Evolutionary conservation across 2,888 invertebrate genomes (phyloP), one percentile per base, ranked within the genome.

Genomic region (Gari tellinella): DNA sequence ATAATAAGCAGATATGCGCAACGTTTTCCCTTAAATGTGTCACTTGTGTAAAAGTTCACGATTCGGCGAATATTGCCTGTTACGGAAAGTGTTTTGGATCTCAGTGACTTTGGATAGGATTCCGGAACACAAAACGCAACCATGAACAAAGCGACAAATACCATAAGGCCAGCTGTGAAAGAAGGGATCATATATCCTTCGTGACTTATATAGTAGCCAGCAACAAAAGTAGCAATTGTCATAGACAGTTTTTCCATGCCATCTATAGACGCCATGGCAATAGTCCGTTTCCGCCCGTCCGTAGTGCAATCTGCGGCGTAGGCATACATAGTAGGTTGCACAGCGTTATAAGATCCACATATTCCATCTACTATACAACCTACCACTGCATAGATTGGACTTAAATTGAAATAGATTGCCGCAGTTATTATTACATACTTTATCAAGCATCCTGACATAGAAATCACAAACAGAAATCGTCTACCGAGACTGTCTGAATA

Each of bases 401-500:
- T 57, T 21, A 78, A 62, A 7, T 79, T 41, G 74, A 78, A 82
- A 67, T 77, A 51, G 19, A 82, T 75, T 19, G 75, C 63, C 2
- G 65, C 40, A 5, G 64, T 38, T 40, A 61, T 61, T 0, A 66
- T 21, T 17, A 37, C 17, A 26, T 45, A 55, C 15, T 72, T 58
- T 8, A 82, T 12, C 1, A 77, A 41, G 21, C 57, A 57, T 3
- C 82, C 74, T 0, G 58, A 21, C 8, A 63, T 57, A 8, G 64
- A 65, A 1, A 75, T 5, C 1, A 82, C 45, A 46, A 82, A 68
- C 17, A 83, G 41, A 23, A 80, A 58, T 53, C 72, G 78, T 0
- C 85, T 58, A 8, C 83, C 82, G 14, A 82, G n/a, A 10, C 46
- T 48, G 49, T 75, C 80, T 10, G 85, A 80, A 46, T 62, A 69